Conservation (phyloP, 2,888 invertebrate species). For the Sphinx pinastri region DNA sequence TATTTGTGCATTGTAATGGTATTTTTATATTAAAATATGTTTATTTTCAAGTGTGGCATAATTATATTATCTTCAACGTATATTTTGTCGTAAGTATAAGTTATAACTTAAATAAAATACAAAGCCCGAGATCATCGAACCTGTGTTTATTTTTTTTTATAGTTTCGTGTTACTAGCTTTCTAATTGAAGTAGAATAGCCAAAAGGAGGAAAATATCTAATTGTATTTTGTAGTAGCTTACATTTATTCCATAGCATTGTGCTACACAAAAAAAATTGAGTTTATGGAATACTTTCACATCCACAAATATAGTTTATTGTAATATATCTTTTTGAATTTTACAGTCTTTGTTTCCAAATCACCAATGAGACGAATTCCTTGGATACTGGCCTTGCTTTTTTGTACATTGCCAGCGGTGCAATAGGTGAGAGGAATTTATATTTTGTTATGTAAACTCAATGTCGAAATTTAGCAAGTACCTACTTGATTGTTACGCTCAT, state of each 20-base stretch:
- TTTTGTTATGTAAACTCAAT: conserved; percentile 49
- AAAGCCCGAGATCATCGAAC: conserved; percentile 1
- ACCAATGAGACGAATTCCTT: conserved; percentile 70
- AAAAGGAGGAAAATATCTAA: background rate
- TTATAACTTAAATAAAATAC: conserved; percentile 37
- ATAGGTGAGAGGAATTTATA: conserved; percentile 71
- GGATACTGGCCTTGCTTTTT: conserved; percentile 74
- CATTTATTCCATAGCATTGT: background rate
- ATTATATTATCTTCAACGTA: conserved; percentile 69
- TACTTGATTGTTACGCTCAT: conserved; percentile 2
- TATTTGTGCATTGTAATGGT: conserved; percentile 24
- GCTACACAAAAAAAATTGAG: background rate
- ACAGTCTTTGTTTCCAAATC: conserved; percentile 74
- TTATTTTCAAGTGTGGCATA: conserved; percentile 73
- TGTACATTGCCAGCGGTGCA: conserved; percentile 74
- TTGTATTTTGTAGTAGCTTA: background rate
- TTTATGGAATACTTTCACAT: conserved; percentile 1
- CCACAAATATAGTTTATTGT: background rate
- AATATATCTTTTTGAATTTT: conserved; percentile 44
- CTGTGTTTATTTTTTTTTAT: conserved; percentile 30
- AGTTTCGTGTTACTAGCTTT: conserved; percentile 1
- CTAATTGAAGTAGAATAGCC: conserved; percentile 14
- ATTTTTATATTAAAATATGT: conserved; percentile 58
- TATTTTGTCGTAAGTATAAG: conserved; percentile 70
- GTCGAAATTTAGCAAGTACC: conserved; percentile 6